Base-by-base conservation (phyloP, 1,140 invertebrate genomes). In the Sipha flava region DNA sequence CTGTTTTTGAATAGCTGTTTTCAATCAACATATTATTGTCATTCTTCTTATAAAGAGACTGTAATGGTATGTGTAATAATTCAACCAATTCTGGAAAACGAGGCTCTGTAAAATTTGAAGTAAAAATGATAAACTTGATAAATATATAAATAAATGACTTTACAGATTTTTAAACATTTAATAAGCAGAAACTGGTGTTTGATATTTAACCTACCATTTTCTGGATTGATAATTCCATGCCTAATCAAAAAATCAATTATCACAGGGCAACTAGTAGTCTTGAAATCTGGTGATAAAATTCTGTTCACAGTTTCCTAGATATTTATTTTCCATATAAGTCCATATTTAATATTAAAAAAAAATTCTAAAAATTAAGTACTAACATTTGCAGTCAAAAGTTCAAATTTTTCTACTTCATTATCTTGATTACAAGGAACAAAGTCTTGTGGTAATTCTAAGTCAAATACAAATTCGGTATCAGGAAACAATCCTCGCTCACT, bases 401-500 rank as follows among this genome's bases (percentile, higher is more conserved):
- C 92, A 87, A 97, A 97, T 80, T 89, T 91, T 84, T 95, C 92
- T 9, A 98, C 95, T 87, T 98, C 96, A 62, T 95, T 95, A 87
- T 98, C 96, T 80, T 92, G 90, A 85, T 97, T 97, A 81, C 90
- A 90, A 18, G 96, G 96, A 70, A 91, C 86, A 88, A 97, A 98
- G 84, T 96, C 93, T 23, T 90, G 83, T 16, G 96, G 95, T 72
- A 98, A 86, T 87, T 97, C 94, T 81, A 98, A 88, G 86, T 98
- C 96, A 86, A 92, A 97, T n/a, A 97, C 92, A 87, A 96, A 98
- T 85, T 97, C 93, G 18, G 94, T 95, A 84, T 97, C 97, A 23
- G 95, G 95, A 84, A 95, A 96, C 29, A 98, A 86, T 1, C 96
- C 96, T 83, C 93, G 88, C 85, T 96, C 94, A 85, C 94, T 95